A percentile compares a stretch with the other conserved stretches of the same genome.
Evolutionary conservation across 2,113 vertebrate species (phyloP).

Genomic region (Paradoxurus hermaphroditus): DNA sequence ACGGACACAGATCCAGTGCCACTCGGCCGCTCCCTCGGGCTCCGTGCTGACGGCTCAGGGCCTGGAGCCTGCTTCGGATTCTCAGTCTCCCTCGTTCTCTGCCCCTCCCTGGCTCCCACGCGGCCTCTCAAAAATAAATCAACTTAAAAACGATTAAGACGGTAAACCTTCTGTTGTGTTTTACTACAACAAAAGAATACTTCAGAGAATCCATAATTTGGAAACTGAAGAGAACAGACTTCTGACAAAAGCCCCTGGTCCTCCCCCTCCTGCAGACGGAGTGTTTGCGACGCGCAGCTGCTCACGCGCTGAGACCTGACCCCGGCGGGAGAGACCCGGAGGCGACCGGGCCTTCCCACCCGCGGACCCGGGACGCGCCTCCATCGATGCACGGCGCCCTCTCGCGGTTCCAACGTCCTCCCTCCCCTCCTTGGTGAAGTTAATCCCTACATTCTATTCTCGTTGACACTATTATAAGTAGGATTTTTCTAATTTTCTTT

Average conservation of each 20-base stretch:
- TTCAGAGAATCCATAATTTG: neutral
- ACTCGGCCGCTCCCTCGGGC: too few species aligned
- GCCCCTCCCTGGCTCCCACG: too few species aligned
- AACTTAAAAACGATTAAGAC: neutral
- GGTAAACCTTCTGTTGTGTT: neutral
- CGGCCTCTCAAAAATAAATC: too few species aligned
- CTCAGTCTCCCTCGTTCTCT: too few species aligned
- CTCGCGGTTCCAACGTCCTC: fast-evolving
- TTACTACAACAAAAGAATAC: neutral
- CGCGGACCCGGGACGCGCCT: fast-evolving
- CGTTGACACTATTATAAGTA: fast-evolving
- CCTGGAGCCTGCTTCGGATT: too few species aligned
- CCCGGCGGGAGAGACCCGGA: fast-evolving
- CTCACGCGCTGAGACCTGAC: fast-evolving
- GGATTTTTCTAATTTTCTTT: neutral
- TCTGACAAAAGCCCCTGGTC: neutral
- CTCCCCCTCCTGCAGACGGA: neutral
- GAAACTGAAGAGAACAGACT: neutral
- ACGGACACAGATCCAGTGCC: too few species aligned
- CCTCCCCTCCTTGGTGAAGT: too few species aligned
- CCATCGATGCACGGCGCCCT: neutral
- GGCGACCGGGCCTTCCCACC: neutral
- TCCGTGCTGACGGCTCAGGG: too few species aligned
- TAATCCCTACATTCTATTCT: neutral
- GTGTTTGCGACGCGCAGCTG: neutral